Conservation (phyloP, 2,797 vertebrate genomes). For the Spondyliosoma cantharus region DNA sequence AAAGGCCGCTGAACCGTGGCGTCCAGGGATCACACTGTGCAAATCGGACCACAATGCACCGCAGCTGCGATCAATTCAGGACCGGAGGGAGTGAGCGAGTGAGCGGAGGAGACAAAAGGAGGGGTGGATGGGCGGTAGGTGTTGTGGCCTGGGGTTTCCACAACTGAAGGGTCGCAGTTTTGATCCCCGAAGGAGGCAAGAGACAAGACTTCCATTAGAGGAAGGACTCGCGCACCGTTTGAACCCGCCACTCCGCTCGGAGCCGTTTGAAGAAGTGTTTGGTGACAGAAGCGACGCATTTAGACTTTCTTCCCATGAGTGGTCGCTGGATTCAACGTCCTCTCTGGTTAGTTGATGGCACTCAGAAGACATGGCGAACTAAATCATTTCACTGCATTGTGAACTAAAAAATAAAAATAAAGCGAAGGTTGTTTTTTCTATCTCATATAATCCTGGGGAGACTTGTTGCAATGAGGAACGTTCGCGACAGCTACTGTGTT, state of each 20-base stretch:
- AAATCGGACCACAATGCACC: constrained; percentile 50
- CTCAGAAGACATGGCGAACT: no score
- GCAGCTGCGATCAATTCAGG: constrained; percentile 59
- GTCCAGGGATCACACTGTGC: constrained; percentile 63
- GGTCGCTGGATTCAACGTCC: no score
- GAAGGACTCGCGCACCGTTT: constrained; percentile 11
- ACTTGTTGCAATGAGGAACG: no score
- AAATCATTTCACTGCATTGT: no score
- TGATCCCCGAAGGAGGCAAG: constrained; percentile 52
- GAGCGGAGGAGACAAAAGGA: not conserved
- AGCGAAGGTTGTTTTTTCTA: no score
- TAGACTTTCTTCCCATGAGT: no score
- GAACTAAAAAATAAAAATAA: no score
- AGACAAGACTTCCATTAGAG: constrained; percentile 69
- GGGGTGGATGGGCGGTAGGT: not conserved
- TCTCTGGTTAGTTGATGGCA: no score
- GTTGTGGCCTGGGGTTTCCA: not conserved
- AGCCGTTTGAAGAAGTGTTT: not conserved
- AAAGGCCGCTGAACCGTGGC: constrained; percentile 14
- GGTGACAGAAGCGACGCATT: constrained; percentile 10
- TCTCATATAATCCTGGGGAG: no score
- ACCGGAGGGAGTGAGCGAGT: not conserved
- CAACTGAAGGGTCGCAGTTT: constrained; percentile 63
- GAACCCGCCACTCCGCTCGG: constrained; percentile 15
- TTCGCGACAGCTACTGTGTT: no score